Conservation (phyloP, 2,797 vertebrate genomes). For the Manis javanica region DNA sequence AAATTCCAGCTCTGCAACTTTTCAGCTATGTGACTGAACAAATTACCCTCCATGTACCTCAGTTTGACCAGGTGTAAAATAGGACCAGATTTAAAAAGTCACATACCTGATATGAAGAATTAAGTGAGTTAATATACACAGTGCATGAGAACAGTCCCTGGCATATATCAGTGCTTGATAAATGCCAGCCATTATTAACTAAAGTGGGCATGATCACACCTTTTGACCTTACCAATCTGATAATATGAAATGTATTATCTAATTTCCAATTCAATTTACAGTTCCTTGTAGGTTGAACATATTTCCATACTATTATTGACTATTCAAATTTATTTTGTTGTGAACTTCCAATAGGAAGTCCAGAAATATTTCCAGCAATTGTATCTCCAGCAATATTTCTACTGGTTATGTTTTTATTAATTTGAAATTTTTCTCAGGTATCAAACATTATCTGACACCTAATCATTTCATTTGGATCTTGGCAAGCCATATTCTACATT, state of each 20-base stretch:
- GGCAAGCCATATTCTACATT: background rate
- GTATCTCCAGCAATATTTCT: background rate
- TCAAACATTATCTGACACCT: background rate
- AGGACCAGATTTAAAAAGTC: background rate
- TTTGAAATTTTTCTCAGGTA: no score
- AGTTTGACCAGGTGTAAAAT: background rate
- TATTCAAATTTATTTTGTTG: background rate
- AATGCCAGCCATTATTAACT: background rate
- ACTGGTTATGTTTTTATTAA: background rate
- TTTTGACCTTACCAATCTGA: background rate
- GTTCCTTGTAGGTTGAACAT: background rate
- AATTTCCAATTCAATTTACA: background rate
- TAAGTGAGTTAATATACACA: background rate
- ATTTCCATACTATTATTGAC: background rate
- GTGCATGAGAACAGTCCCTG: background rate
- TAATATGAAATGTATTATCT: background rate
- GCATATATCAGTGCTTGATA: background rate
- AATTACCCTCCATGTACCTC: background rate
- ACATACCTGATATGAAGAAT: background rate
- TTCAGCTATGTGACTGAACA: background rate
- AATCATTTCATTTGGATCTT: background rate
- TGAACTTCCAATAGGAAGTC: background rate
- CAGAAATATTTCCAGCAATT: background rate
- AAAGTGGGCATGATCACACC: background rate
- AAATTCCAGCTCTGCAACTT: background rate